Base-by-base conservation (phyloP, 2,113 vertebrate genomes). In the Meles meles region DNA sequence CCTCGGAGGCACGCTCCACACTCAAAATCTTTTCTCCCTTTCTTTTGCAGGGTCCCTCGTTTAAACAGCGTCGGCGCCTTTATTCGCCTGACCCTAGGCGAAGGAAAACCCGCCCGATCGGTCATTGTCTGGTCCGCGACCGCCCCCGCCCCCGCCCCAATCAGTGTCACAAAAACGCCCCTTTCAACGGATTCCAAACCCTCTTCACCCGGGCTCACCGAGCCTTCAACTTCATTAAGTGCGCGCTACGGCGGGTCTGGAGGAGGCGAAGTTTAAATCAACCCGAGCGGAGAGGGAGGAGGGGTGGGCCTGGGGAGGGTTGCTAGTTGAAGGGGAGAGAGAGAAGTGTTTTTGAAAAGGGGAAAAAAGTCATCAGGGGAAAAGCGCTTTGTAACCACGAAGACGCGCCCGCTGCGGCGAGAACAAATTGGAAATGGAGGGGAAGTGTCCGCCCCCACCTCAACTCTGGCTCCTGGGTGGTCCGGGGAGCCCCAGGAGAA, bases 221-320 rank as follows among this genome's bases (percentile, higher is more conserved):
- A 96, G 97, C 97, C 97, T 98, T 98, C 96, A 94, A 97, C 96
- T 96, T 97, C 97, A 97, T 98, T 97, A 96, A 98, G 97, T 80
- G 96, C 34, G 94, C 94, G 97, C 95, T 96, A 42, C 69, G 37
- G 97, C 96, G 61, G 87, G 95, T 94, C 98, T 92, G 81, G 96
- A 97, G 95, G 96, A 98, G 98, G 98, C 97, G 97, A 97, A 97
- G 98, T 98, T 98, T 98, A 98, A 98, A 98, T 98, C 98, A 98
- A 98, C 97, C 97, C 3, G 88, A 97, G 96, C 63, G 29, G 49
- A 61, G 85, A 94, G 80, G 91, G 93, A 93, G 96, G 88, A 85
- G 94, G 96, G 77, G 88, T 61, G 91, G 55, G 76, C 69, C 84
- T 61, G 81, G 69, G 84, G 94, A 81, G 92, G 82, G 91, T 72